Evolutionary conservation across 2,797 vertebrate genomes (phyloP).

Genomic region (Sardinella longiceps): DNA sequence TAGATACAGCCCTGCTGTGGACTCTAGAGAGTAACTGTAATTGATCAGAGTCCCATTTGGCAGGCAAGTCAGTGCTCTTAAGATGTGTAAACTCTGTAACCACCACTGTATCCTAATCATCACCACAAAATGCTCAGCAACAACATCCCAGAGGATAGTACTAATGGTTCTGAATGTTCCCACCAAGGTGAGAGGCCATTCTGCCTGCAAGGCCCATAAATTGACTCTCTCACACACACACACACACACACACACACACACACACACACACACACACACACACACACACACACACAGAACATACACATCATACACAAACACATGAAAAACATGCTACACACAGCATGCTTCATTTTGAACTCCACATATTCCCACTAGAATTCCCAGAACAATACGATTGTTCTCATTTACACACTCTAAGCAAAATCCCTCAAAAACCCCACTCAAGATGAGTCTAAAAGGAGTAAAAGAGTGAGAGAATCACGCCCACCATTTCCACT

Average conservation of each 20-base stretch:
- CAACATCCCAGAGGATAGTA: constrained; percentile 15
- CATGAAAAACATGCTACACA: neutral
- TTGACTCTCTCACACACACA: neutral
- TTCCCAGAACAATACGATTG: neutral
- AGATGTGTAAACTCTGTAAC: constrained; percentile 32
- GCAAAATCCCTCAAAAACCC: neutral
- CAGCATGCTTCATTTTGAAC: neutral
- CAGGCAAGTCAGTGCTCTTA: neutral
- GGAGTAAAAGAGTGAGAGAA: neutral
- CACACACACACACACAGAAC: neutral
- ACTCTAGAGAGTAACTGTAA: neutral
- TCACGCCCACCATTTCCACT: neutral
- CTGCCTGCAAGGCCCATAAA: neutral
- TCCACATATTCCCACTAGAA: neutral
- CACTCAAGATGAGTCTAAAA: neutral
- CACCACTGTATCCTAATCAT: constrained; percentile 31
- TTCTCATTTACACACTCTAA: neutral
- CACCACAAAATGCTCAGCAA: constrained; percentile 32
- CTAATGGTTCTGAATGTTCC: constrained; percentile 37
- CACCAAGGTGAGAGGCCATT: constrained; percentile 28
- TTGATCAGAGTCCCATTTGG: neutral
- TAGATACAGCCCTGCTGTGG: neutral
- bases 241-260: neutral
- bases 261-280: neutral
- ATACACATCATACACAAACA: neutral